Evolutionary conservation across 1,140 invertebrate species (phyloP).

Genomic region (Nylanderia fulva): DNA sequence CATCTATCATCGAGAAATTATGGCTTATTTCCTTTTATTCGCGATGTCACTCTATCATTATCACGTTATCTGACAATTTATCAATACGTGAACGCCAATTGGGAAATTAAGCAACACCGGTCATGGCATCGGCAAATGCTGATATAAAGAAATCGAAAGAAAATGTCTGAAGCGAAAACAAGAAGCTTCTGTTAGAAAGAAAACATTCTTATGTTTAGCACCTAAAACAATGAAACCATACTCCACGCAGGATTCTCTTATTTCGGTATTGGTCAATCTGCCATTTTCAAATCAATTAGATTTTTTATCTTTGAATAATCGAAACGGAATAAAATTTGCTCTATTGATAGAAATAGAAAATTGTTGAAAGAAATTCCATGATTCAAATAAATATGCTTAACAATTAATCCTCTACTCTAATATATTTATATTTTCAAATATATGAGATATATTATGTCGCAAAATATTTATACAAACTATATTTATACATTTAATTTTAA

Average conservation of each 20-base stretch:
- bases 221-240: slow-evolving; percentile 43
- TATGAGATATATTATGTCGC: neutral
- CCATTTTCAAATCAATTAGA: slow-evolving; percentile 13
- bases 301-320: neutral
- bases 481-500: no score
- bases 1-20: slow-evolving; percentile 66
- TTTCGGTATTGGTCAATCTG: slow-evolving; percentile 9
- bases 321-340: neutral
- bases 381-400: neutral
- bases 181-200: slow-evolving; percentile 5
- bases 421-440: neutral
- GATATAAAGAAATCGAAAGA: slow-evolving; percentile 19
- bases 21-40: slow-evolving; percentile 53
- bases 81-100: slow-evolving; percentile 62
- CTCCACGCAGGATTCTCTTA: slow-evolving; percentile 7
- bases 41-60: slow-evolving; percentile 66
- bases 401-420: neutral
- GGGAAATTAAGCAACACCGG: slow-evolving; percentile 44
- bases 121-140: neutral
- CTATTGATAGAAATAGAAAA: no score
- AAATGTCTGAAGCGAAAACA: slow-evolving; percentile 33
- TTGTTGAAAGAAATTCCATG: neutral
- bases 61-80: slow-evolving; percentile 71
- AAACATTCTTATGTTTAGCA: slow-evolving; percentile 50
- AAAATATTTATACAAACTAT: neutral